Evolutionary conservation across 2,113 vertebrate genomes (phyloP), one percentile per base, ranked within the genome.

Genomic region (Pluvialis apricaria): DNA sequence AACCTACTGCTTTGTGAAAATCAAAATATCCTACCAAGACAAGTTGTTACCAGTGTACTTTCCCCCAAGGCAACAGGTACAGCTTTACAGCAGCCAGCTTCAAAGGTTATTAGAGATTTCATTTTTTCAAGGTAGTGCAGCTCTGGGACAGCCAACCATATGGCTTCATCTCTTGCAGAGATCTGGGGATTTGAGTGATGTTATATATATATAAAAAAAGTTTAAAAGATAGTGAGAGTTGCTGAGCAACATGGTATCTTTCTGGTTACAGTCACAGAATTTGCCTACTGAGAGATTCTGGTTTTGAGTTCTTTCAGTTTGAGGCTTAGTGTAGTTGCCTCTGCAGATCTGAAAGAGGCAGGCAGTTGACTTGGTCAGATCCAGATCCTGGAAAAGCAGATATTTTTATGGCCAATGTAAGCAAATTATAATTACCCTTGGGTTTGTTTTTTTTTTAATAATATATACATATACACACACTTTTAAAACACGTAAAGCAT

Each of bases 171-270:
- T 77, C 66, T 65, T 11, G 31, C 49, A 82, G 62, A 91, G 26
- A 88, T 69, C 26, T 54, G 40, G 24, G 29, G 66, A 94, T 90
- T 55, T 85, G 65, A 95, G 36, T 72, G 36, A 94, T 49, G 31
- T 72, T 83, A 77, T 22, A 32, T 57, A 18, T 12, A 29, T 24
- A 60, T 88, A 52, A 32, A 54, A 34, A 29, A 68, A 21, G 49
- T 6, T 51, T 1, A 57, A 54, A 92, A 80, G 28, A 68, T 5
- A 85, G 62, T n/a, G 40, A 92, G 83, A 94, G 94, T 82, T 96
- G 93, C 91, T 95, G 81, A 96, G 93, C 93, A 95, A 94, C 81
- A 49, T 10, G 28, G 34, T 79, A 72, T 69, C 87, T 51, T 96
- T 92, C 92, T 2, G 4, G 76, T 81, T 86, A 83, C 54, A 94